Conservation (phyloP, 2,113 vertebrate genomes). For the Tupaia chinensis region DNA sequence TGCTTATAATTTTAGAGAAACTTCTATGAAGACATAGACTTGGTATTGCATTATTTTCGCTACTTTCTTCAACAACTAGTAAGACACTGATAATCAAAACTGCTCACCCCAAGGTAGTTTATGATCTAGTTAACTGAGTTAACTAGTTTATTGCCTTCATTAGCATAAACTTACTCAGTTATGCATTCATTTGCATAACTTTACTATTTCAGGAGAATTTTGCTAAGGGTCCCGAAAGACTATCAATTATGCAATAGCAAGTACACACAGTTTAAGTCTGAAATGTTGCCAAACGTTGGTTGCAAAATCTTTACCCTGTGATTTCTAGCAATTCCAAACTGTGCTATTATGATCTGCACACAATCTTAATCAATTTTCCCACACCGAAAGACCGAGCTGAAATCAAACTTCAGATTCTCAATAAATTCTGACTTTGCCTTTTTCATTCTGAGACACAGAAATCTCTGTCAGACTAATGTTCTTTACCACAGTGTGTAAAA, state of each 20-base stretch:
- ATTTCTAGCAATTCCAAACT: not conserved
- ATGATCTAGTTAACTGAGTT: not conserved
- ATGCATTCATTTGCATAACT: not conserved
- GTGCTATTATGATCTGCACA: not conserved
- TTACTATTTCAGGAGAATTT: not conserved
- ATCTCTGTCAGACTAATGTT: not conserved
- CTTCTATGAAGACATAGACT: not conserved
- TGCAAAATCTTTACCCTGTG: not conserved
- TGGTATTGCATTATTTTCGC: not conserved
- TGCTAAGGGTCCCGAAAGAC: not conserved
- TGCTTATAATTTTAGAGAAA: not conserved
- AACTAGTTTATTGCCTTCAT: not conserved
- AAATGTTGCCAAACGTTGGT: not conserved
- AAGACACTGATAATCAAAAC: not conserved
- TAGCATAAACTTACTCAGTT: too few species aligned
- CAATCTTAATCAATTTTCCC: not conserved
- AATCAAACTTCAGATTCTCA: conserved; percentile 5
- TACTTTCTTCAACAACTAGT: not conserved
- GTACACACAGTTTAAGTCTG: not conserved
- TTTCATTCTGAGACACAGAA: not conserved
- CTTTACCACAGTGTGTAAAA: not conserved
- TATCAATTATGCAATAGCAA: not conserved
- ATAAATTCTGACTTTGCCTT: not conserved
- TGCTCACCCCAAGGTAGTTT: not conserved
- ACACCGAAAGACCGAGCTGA: not conserved